A percentile compares a stretch with the other conserved stretches of the same genome.
phyloP scores from a whole-genome alignment of 23 tunicate genomes.

The Clavelina lepadiformis region DNA sequence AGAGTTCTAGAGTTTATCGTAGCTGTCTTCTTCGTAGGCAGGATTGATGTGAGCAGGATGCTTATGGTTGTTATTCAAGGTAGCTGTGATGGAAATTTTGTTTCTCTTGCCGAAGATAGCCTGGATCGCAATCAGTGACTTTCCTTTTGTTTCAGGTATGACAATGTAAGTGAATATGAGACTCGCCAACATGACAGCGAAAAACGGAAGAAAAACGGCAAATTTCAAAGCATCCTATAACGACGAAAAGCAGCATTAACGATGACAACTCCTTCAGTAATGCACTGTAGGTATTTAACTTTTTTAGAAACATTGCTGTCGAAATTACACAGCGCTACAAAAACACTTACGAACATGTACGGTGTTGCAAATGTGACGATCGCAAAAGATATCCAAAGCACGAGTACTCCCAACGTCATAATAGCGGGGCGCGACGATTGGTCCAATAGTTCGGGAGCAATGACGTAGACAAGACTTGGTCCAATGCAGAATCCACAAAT shows the following conservation, averaged over 20 bases:
- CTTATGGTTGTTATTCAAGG: no score
- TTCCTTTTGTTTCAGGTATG: slow-evolving; percentile 52
- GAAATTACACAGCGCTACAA: no score
- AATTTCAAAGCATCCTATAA: no score
- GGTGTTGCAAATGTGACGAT: slow-evolving; percentile 29
- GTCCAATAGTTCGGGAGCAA: slow-evolving; percentile 42
- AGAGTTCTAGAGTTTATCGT: no score
- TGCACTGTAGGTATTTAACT: no score
- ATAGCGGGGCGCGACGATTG: slow-evolving; percentile 51
- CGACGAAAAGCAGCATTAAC: no score
- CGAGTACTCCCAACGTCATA: slow-evolving; percentile 13
- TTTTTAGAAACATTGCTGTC: no score
- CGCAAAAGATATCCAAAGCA: slow-evolving; percentile 28
- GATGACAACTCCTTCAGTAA: no score
- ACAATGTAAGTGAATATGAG: slow-evolving; percentile 12
- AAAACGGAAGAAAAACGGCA: slow-evolving; percentile 36
- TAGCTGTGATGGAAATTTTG: no score
- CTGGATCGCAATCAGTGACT: slow-evolving; percentile 25
- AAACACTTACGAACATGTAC: slow-evolving; percentile 45
- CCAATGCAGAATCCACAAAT: slow-evolving; percentile 25
- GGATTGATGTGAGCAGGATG: no score
- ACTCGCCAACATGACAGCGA: neutral
- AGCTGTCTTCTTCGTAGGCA: no score
- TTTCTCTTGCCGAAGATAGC: slow-evolving; percentile 23
- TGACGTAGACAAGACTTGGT: slow-evolving; percentile 24